A percentile compares a stretch with the other conserved stretches of the same genome.
Evolutionary conservation across 2,888 invertebrate genomes (phyloP).

Genomic region (Gymnosoma rotundatum): DNA sequence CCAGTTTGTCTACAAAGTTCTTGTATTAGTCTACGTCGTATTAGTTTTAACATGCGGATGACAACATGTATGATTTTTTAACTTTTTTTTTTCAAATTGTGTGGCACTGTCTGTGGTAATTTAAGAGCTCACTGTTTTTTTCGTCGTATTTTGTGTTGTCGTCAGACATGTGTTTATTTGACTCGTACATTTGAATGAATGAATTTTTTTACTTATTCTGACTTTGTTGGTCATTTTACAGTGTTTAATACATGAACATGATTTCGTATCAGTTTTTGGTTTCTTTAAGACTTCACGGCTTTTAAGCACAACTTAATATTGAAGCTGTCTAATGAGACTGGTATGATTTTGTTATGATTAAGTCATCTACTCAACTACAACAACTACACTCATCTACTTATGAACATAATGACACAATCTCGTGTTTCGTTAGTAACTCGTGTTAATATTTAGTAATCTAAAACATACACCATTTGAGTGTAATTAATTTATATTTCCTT

Average conservation of each 20-base stretch:
- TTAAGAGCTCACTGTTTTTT: conserved; percentile 51
- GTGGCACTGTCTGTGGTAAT: conserved; percentile 62
- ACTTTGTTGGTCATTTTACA: conserved; percentile 51
- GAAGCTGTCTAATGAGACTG: too few species aligned
- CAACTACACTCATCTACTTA: too few species aligned
- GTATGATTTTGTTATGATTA: neutral
- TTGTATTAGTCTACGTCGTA: conserved; percentile 19
- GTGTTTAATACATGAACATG: conserved; percentile 21
- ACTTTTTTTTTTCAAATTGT: conserved; percentile 36
- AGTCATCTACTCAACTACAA: too few species aligned
- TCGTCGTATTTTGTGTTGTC: conserved; percentile 3
- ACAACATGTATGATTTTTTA: conserved; percentile 2
- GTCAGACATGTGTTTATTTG: conserved; percentile 24
- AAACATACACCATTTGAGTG: too few species aligned
- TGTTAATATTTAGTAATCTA: too few species aligned
- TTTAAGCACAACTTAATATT: conserved; percentile 5
- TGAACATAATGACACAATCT: too few species aligned
- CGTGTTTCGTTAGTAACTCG: neutral
- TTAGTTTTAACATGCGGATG: conserved; percentile 22
- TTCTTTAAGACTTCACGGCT: conserved; percentile 28
- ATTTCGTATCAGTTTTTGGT: conserved; percentile 28
- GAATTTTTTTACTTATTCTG: conserved; percentile 29
- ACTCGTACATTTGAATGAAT: conserved; percentile 44
- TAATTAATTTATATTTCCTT: too few species aligned
- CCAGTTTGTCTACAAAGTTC: conserved; percentile 55